These are phyloP conservation scores for Agriopis leucophaearia DNA, from an alignment of 2,888 invertebrate genomes.

Conservation along the genomic window DNA sequence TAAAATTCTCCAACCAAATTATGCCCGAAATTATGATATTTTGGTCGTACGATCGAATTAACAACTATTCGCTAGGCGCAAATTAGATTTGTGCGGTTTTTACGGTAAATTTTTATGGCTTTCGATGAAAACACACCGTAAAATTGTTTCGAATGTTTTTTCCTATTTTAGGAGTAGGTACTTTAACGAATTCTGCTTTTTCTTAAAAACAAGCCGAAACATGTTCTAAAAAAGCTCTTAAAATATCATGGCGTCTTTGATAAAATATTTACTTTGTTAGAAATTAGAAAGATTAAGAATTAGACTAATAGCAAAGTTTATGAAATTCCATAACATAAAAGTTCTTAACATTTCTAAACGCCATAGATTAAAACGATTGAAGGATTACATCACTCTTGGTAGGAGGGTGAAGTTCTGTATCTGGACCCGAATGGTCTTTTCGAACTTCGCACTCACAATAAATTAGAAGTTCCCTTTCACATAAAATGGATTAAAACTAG, in stretches of 20 bases:
- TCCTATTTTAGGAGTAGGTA: conserved; percentile 38
- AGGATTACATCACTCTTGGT: conserved; percentile 72
- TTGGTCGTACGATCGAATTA: conserved; percentile 46
- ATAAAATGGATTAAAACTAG: conserved; percentile 85
- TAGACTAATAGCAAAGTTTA: conserved; percentile 34
- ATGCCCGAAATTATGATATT: conserved; percentile 40
- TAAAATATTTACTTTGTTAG: not conserved
- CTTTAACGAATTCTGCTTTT: conserved; percentile 28
- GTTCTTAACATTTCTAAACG: conserved; percentile 60
- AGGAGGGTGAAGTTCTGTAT: conserved; percentile 73
- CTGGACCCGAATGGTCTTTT: conserved; percentile 66
- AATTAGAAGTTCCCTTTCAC: conserved; percentile 83
- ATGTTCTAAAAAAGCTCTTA: not conserved
- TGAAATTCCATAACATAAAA: conserved; percentile 39
- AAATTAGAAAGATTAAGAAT: conserved; percentile 11
- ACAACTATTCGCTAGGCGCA: conserved; percentile 42
- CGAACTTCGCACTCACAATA: conserved; percentile 85
- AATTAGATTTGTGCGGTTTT: conserved; percentile 45
- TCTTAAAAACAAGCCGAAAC: conserved; percentile 6
- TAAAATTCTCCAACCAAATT: conserved; percentile 39
- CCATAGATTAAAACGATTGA: conserved; percentile 69
- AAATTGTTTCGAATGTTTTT: conserved; percentile 43
- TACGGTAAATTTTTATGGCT: conserved; percentile 45
- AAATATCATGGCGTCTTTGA: conserved; percentile 1
- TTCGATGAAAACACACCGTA: conserved; percentile 47